Conservation (phyloP, 2,113 vertebrate genomes). For the Triplophysa siluroides region DNA sequence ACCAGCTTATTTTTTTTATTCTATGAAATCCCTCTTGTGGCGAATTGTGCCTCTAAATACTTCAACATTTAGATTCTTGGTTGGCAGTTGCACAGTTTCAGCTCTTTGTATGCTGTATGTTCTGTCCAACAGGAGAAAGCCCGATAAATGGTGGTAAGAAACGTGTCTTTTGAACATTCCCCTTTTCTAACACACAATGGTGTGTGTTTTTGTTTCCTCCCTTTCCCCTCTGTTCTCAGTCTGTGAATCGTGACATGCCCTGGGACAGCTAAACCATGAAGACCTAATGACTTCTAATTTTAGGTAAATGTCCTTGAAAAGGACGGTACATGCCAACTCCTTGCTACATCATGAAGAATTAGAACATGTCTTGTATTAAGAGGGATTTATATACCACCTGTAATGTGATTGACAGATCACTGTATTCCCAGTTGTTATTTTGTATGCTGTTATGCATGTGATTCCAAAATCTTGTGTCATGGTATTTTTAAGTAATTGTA, state of each 20-base stretch:
- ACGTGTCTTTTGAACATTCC: constrained; percentile 33
- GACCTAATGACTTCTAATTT: constrained; percentile 66
- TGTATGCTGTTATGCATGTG: neutral
- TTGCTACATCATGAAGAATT: neutral
- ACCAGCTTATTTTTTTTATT: neutral
- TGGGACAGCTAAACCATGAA: constrained; percentile 75
- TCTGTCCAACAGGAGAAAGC: constrained; percentile 47
- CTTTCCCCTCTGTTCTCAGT: constrained; percentile 75
- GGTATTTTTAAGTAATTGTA: too few species aligned
- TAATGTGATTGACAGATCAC: neutral
- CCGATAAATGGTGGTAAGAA: constrained; percentile 48
- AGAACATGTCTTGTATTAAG: neutral
- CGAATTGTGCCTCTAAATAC: too few species aligned
- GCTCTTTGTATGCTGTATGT: constrained; percentile 27
- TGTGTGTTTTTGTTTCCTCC: constrained; percentile 57
- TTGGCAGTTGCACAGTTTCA: constrained; percentile 28
- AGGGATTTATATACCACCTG: neutral
- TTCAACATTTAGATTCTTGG: too few species aligned
- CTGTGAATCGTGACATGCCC: constrained; percentile 77
- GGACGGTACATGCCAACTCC: neutral
- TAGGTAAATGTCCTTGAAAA: constrained; percentile 67
- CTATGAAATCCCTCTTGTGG: too few species aligned
- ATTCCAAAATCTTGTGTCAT: neutral
- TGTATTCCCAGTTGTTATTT: neutral
- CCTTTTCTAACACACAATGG: constrained; percentile 66